Evolutionary conservation across 1,140 invertebrate genomes (phyloP).

Genomic region (Rhopalosiphum maidis): DNA sequence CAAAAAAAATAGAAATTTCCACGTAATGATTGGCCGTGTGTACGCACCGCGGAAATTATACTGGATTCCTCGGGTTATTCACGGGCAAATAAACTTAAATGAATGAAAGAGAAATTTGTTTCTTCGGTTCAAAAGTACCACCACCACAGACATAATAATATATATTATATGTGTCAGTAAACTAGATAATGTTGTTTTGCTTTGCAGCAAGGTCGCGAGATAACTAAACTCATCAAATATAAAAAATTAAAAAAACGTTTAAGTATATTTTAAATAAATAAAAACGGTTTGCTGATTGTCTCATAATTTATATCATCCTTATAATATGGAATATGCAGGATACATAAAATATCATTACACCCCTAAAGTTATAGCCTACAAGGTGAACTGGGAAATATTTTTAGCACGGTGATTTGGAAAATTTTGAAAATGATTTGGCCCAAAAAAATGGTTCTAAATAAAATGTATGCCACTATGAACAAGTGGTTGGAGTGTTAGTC

Average conservation of each 20-base stretch:
- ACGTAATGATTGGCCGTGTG: constrained; percentile 20
- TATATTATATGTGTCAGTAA: constrained; percentile 40
- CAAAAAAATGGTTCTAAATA: neutral
- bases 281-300: neutral
- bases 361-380: neutral
- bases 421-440: neutral
- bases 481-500: neutral
- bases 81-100: constrained; percentile 38
- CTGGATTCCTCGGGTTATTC: constrained; percentile 8
- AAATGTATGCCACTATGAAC: neutral
- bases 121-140: neutral
- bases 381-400: neutral
- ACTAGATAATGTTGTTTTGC: neutral
- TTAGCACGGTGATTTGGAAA: neutral
- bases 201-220: constrained; percentile 16
- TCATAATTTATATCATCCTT: neutral
- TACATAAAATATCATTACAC: neutral
- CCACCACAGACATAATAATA: neutral
- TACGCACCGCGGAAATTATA: constrained; percentile 38
- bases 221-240: neutral
- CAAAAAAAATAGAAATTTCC: constrained; percentile 52
- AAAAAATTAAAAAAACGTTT: neutral
- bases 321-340: neutral
- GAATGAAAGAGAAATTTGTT: constrained; percentile 42
- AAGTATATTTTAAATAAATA: neutral